Base-by-base conservation (phyloP, 2,888 invertebrate genomes). In the Mycalesis mineus region DNA sequence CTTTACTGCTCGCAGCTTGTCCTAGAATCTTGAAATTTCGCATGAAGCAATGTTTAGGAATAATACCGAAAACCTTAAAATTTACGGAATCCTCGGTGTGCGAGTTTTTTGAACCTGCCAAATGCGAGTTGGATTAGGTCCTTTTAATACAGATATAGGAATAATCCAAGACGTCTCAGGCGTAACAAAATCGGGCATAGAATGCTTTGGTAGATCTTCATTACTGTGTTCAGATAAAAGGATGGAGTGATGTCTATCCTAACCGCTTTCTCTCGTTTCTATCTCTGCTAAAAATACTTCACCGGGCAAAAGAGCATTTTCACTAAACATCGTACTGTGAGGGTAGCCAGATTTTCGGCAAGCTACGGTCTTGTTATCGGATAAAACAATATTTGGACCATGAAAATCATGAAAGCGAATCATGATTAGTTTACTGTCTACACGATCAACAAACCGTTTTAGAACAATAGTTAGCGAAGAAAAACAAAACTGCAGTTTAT, bases 281-380 rank as follows among this genome's bases (percentile, higher is more conserved):
- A 98, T 98, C 88, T 98, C 98, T 13, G 98, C 92, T 49, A 98
- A 88, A 82, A 98, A 98, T 78, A 98, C 95, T 88, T 98, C 98
- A 9, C 97, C 96, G 0, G 97, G 96, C 64, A 94, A 90, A 44
- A 98, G 80, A 1, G 98, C 97, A 72, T 95, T 95, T 75, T 97
- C 97, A 70, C 97, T 97, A 80, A 98, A 98, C 13, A 96, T 96
- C 61, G 98, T 89, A 2, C 97, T 98, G 90, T 98, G 95, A 8
- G 98, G 97, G 80, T 98, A 98, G 82, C 98, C 97, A n/a, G 94
- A 92, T 80, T 95, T 95, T 64, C 98, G 92, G 71, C 92, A 95
- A 0, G 98, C 98, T 22, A 97, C 96, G 8, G 97, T 97, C 71
- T 95, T 94, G 67, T 97, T 95, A 69, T 97, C 96, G 51, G 93